Evolutionary conservation across 2,888 invertebrate genomes (phyloP), one percentile per base, ranked within the genome.

Genomic region (Neuroscelio doddi): DNA sequence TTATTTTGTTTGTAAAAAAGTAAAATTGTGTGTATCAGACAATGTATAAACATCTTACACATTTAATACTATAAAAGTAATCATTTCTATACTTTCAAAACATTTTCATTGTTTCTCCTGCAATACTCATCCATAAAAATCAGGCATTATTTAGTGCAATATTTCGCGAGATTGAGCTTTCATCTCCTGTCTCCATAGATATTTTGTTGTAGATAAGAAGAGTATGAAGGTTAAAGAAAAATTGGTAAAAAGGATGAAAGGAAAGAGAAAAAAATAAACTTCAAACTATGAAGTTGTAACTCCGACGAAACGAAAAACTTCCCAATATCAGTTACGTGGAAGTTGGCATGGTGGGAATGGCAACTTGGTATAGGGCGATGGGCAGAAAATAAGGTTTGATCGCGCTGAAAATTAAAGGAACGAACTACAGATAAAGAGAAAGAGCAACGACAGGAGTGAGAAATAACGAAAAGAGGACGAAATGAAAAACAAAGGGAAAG

Each of bases 401-500:
- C 76, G 77, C 73, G 77, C 73, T 80, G 79, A 77, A 80, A 80
- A 80, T 80, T 78, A 77, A 76, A 78, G 74, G 76, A 74, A 71
- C 75, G 78, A 76, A 76, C 69, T 72, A 71, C 51, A 51, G 52
- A 70, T 65, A 65, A 68, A 61, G 70, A 72, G 73, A 73, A 70
- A 38, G 42, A 59, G 59, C 47, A 45, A 62, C 30, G 52, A 52
- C 44, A 36, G 36, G 46, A 47, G 64, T 42, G 52, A 34, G 57
- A 17, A 51, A 50, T 39, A 63, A 46, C 51, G 52, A 57, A 36
- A 53, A 52, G 42, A 44, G 59, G 51, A 61, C 30, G 32, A 42
- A 44, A 47, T 27, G 44, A 30, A 29, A 34, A 5, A 29, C 32
- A 46, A 51, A 56, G 64, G 46, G 68, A 39, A 63, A 32, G 53